Evolutionary conservation across 2,113 vertebrate species (phyloP).

Genomic region (Cyanoderma ruficeps): DNA sequence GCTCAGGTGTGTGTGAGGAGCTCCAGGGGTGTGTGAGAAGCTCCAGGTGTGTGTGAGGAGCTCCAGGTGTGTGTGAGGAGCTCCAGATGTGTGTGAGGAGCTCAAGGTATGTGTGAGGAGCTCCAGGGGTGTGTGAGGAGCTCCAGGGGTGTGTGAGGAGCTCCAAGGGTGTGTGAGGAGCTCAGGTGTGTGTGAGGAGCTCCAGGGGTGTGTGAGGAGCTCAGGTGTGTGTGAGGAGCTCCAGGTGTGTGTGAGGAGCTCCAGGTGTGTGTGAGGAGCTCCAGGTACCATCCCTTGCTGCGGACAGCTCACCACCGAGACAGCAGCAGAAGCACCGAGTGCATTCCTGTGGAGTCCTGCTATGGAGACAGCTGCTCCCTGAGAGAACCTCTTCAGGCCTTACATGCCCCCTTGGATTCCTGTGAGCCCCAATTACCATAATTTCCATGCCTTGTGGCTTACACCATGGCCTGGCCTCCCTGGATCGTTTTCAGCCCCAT

Average conservation of each 20-base stretch:
- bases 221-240: fast-evolving
- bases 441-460: not conserved
- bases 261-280: not conserved
- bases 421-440: not conserved
- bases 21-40: not conserved
- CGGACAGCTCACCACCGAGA: fast-evolving
- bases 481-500: not conserved
- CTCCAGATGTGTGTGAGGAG: fast-evolving
- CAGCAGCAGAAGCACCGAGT: fast-evolving
- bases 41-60: fast-evolving
- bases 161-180: not conserved
- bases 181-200: not conserved
- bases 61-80: not conserved
- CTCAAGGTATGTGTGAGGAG: fast-evolving
- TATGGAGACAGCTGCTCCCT: not conserved
- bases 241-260: too few relatives aligned
- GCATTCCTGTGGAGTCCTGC: not conserved
- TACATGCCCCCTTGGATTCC: not conserved
- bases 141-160: fast-evolving
- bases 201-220: not conserved
- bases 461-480: not conserved
- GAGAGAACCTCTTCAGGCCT: not conserved
- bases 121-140: not conserved
- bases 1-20: not conserved
- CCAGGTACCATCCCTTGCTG: not conserved